Evolutionary conservation across 2,888 invertebrate genomes (phyloP), one percentile per base, ranked within the genome.

Genomic region (Galeopsomyia nigrocyanea): DNA sequence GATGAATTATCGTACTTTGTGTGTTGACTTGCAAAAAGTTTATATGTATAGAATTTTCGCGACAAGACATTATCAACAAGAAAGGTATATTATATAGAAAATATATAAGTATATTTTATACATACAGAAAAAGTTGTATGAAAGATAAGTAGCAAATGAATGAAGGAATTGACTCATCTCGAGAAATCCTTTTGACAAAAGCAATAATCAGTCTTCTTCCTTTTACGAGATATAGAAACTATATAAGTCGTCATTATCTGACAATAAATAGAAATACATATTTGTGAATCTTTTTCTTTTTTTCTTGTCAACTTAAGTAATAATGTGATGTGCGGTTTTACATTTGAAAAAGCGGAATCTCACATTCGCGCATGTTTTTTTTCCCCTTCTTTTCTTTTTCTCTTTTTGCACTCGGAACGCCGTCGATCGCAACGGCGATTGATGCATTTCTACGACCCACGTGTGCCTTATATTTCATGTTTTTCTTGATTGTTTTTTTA

Each of bases 11-110:
- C 62, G 69, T 71, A 67, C 58, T 75, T 72, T 21, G 69, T 72
- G 72, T 75, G 72, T 75, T 72, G 61, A 63, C 66, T 64, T 72
- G 64, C 31, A 72, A 60, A 70, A 60, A 70, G 64, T 70, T 75
- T 69, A 72, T 72, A 69, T 70, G 55, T 66, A 62, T 49, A 65
- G 13, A 19, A 3, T 50, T 67, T 62, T 63, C 51, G 60, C 61
- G 49, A 60, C 47, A 50, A 66, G 62, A 26, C 21, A 49, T 9
- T 10, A 39, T 39, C 64, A 73, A 47, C 47, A 47, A 65, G 46
- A 55, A 57, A 74, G 63, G 51, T 57, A 73, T 50, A 58, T 62
- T 50, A 58, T 62, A 62, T 62, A 64, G 60, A 47, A 39, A 49
- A 69, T 14, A 66, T 26, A 64, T 58, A 58, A 17, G 65, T 65